phyloP scores from a whole-genome alignment of 30 jellyfish, hydroid and myxozoan species.

The Chrysaora quinquecirrha region DNA sequence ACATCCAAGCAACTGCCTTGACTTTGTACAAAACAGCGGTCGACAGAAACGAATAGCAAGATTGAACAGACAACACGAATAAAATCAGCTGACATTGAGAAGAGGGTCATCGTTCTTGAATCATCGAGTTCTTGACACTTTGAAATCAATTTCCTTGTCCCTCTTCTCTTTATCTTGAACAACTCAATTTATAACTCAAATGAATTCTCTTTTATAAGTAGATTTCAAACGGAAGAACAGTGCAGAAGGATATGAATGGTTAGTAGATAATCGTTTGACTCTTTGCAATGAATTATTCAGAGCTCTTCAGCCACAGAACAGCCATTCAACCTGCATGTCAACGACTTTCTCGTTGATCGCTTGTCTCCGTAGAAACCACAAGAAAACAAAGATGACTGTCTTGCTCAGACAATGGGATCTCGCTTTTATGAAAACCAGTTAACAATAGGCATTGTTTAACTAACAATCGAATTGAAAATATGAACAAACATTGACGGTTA shows the following conservation, averaged over 20 bases:
- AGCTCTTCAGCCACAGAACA: neutral
- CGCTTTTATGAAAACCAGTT: neutral
- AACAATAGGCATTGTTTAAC: neutral
- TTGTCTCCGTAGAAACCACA: constrained; percentile 2
- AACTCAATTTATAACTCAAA: neutral
- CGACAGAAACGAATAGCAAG: neutral
- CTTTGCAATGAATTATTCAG: neutral
- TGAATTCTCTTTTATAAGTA: neutral
- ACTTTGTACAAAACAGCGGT: neutral
- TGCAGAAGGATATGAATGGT: neutral
- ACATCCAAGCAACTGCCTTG: constrained; percentile 60
- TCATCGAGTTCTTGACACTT: too few relatives aligned
- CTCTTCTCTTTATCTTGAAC: too few relatives aligned
- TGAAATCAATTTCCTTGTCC: too few relatives aligned
- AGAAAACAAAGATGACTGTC: neutral
- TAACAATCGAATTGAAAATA: neutral
- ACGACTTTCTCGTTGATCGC: neutral
- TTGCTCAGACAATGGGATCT: neutral
- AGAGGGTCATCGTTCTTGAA: neutral
- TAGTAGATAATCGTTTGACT: neutral
- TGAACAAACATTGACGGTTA: neutral
- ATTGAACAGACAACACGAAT: neutral
- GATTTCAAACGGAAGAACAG: neutral
- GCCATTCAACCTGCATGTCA: neutral
- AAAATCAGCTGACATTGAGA: neutral